Conservation (phyloP, 2,113 vertebrate genomes). For the Corydoras maculifer region DNA sequence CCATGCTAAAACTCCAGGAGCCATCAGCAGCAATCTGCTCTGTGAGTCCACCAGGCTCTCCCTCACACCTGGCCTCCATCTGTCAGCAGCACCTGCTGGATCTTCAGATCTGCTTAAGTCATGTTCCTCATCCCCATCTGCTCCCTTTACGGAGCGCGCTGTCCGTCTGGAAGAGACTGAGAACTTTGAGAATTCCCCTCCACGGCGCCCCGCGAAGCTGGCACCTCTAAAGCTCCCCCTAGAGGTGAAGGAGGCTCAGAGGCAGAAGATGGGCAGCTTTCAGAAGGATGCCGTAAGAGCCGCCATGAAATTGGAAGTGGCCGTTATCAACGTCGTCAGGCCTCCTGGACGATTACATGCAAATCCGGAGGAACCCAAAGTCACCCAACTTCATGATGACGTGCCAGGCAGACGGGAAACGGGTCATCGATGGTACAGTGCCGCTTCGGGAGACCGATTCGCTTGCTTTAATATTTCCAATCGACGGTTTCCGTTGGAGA, state of each 20-base stretch:
- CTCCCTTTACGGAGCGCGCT: conserved; percentile 16
- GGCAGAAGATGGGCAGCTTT: conserved; percentile 59
- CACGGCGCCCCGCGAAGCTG: conserved; percentile 62
- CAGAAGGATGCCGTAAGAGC: conserved; percentile 53
- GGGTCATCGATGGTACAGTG: no score
- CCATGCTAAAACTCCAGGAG: conserved; percentile 58
- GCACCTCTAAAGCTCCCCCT: conserved; percentile 66
- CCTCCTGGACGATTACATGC: no score
- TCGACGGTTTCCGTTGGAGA: no score
- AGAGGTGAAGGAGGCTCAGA: conserved; percentile 66
- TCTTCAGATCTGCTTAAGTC: conserved; percentile 38
- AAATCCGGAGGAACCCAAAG: no score
- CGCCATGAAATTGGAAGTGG: conserved; percentile 38
- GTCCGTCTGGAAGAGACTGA: conserved; percentile 39
- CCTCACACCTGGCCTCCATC: conserved; percentile 57
- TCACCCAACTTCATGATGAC: no score
- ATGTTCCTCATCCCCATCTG: not conserved
- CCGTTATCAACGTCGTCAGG: not conserved
- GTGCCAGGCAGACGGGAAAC: no score
- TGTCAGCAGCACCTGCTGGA: conserved; percentile 50
- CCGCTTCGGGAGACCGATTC: no score
- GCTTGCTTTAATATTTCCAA: no score
- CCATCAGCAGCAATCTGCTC: conserved; percentile 53
- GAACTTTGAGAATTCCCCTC: conserved; percentile 21
- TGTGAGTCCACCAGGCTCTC: conserved; percentile 53